phyloP scores from a whole-genome alignment of 2,113 vertebrate species.

The Sander vitreus region DNA sequence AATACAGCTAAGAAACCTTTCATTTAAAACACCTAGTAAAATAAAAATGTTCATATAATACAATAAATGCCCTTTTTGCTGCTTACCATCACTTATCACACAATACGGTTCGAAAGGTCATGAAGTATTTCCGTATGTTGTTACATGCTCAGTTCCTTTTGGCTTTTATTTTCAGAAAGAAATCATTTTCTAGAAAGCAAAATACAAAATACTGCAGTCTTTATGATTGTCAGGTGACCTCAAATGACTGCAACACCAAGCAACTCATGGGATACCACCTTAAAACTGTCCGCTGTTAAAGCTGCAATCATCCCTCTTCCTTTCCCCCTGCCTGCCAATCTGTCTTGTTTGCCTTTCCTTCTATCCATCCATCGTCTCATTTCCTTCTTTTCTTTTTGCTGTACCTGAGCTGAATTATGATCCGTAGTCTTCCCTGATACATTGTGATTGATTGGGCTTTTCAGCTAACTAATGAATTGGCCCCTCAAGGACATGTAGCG shows the following conservation, averaged over 20 bases:
- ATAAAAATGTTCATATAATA: too few relatives aligned
- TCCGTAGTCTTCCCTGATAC: slow-evolving; percentile 55
- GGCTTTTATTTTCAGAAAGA: background rate
- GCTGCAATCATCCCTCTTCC: slow-evolving; percentile 49
- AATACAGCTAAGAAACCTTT: background rate
- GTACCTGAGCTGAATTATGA: slow-evolving; percentile 73
- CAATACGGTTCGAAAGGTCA: background rate
- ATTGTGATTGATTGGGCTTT: slow-evolving; percentile 76
- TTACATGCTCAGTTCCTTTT: background rate
- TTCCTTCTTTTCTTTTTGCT: slow-evolving; percentile 48
- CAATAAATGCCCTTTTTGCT: too few relatives aligned
- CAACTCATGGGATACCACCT: slow-evolving; percentile 15
- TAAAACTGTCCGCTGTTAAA: slow-evolving; percentile 11
- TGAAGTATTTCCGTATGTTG: background rate
- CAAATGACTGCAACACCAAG: slow-evolving; percentile 28
- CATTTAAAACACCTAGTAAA: background rate
- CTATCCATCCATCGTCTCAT: slow-evolving; percentile 57
- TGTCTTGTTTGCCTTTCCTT: slow-evolving; percentile 51
- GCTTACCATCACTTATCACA: background rate
- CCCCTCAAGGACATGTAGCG: slow-evolving; percentile 73
- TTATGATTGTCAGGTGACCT: slow-evolving; percentile 23
- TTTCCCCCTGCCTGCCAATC: slow-evolving; percentile 39
- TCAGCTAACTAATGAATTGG: slow-evolving; percentile 79
- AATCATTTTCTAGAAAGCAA: background rate
- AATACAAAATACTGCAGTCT: background rate